phyloP scores from a whole-genome alignment of 2,797 vertebrate species.

The Microhierax caerulescens region DNA sequence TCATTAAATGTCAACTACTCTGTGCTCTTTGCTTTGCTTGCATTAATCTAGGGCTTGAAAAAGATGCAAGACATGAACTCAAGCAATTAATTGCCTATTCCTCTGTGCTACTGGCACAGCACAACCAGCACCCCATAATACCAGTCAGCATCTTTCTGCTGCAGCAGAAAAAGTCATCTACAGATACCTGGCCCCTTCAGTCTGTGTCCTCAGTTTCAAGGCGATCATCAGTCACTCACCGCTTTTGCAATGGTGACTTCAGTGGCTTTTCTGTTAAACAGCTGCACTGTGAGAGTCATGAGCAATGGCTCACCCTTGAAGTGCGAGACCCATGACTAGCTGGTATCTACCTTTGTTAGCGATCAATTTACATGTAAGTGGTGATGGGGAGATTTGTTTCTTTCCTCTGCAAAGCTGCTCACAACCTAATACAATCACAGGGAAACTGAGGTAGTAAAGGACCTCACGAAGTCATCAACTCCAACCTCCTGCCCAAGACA shows the following conservation, averaged over 20 bases:
- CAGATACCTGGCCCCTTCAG: neutral
- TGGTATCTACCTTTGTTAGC: neutral
- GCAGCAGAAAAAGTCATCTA: neutral
- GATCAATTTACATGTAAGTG: neutral
- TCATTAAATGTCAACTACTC: constrained; percentile 28
- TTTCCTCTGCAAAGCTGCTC: constrained; percentile 5
- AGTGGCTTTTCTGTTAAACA: neutral
- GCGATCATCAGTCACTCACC: neutral
- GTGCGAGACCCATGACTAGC: neutral
- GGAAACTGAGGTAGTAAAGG: neutral
- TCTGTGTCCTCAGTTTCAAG: neutral
- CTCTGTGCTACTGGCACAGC: neutral
- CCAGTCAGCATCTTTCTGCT: neutral
- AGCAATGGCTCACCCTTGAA: neutral
- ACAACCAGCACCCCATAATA: neutral
- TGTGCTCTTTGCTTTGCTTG: neutral
- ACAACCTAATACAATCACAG: constrained; percentile 3
- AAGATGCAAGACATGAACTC: constrained; percentile 1
- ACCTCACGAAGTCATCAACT: neutral
- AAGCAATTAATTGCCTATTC: neutral
- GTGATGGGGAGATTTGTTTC: neutral
- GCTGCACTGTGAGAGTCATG: fast-evolving
- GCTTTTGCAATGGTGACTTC: neutral
- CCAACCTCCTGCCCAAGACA: neutral
- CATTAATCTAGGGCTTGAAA: constrained; percentile 22